These are phyloP conservation scores for Aurelia coerulea DNA, from an alignment of 30 jellyfish, hydroid and myxozoan genomes.

Conservation along the genomic window DNA sequence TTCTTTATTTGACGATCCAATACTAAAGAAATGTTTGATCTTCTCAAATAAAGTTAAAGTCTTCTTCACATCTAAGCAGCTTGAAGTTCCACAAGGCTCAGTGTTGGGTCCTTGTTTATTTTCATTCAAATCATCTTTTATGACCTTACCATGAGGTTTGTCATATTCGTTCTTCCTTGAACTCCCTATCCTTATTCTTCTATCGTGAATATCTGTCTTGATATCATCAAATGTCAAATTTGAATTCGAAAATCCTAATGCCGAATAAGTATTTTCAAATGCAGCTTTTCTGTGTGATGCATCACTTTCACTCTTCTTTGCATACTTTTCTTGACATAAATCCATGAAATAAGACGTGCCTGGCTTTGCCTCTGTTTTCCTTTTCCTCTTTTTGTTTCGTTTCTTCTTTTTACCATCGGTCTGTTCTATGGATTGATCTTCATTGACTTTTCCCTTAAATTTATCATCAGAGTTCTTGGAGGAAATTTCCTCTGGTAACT, in stretches of 20 bases:
- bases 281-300: background rate
- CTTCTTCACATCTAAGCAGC: background rate
- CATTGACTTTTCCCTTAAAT: too few relatives aligned
- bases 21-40: background rate
- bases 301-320: background rate
- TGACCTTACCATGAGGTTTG: background rate
- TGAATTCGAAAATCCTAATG: constrained; percentile 30
- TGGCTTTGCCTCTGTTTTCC: background rate
- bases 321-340: constrained; percentile 3
- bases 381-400: constrained; percentile 7
- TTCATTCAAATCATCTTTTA: background rate
- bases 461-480: too few relatives aligned
- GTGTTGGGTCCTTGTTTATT: background rate
- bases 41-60: background rate
- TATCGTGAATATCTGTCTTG: constrained; percentile 28
- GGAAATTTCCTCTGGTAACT: too few relatives aligned
- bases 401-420: background rate
- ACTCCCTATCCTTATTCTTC: constrained; percentile 18
- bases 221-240: constrained; percentile 11
- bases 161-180: background rate
- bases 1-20: background rate
- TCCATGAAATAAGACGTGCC: constrained; percentile 40
- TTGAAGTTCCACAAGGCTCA: background rate
- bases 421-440: too few relatives aligned
- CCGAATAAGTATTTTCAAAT: constrained; percentile 41